Conservation (phyloP, 2,888 invertebrate genomes). For the Drosophila neutralis region DNA sequence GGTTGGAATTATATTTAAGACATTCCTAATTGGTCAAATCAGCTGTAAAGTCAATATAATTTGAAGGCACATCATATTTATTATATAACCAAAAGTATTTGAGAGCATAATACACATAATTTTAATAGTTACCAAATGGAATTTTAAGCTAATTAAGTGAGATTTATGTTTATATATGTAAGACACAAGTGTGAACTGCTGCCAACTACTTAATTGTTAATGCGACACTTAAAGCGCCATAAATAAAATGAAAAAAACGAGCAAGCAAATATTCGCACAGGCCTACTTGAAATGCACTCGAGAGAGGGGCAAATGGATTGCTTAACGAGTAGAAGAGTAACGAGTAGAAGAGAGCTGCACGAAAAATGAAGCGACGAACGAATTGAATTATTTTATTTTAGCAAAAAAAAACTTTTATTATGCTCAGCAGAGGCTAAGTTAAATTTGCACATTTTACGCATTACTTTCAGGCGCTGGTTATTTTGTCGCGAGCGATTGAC, state of each 20-base stretch:
- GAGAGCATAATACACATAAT: background rate
- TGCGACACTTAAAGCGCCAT: background rate
- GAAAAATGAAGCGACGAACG: conserved; percentile 29
- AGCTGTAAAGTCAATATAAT: conserved; percentile 35
- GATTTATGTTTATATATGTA: background rate
- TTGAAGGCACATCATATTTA: conserved; percentile 37
- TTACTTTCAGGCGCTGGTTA: background rate
- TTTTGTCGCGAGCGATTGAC: background rate
- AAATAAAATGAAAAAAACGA: background rate
- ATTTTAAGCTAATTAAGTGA: background rate
- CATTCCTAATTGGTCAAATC: conserved; percentile 11
- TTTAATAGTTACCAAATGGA: background rate
- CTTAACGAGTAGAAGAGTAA: conserved; percentile 14
- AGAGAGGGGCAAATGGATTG: conserved; percentile 10
- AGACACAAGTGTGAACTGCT: background rate
- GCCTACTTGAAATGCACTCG: conserved; percentile 48
- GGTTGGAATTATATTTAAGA: background rate
- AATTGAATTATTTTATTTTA: background rate
- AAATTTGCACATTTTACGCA: background rate
- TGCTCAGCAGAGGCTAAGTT: background rate
- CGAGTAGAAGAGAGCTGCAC: conserved; percentile 36
- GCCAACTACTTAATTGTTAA: conserved; percentile 6
- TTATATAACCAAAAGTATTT: conserved; percentile 35
- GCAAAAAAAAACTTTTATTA: conserved; percentile 40
- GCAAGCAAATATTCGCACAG: conserved; percentile 8